A percentile compares a stretch with the other conserved stretches of the same genome.
Conservation (phyloP, 2,888 invertebrate species). For the Diogma glabrata region DNA sequence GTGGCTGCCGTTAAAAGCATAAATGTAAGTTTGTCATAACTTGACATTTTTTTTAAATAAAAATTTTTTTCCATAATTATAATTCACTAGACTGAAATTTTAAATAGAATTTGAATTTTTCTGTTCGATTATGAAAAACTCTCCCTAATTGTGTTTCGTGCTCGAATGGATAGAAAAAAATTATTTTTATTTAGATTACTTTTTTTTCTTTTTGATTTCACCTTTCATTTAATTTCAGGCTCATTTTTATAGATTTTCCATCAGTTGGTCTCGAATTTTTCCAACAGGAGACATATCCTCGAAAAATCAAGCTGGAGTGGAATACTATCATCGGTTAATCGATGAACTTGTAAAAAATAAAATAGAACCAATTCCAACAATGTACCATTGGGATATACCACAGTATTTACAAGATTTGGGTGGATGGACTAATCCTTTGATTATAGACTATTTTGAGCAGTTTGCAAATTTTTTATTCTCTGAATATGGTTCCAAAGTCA, state of each 20-base stretch:
- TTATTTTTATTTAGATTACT: no score
- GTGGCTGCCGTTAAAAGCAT: no score
- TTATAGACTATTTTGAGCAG: slow-evolving; percentile 40
- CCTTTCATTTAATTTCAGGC: no score
- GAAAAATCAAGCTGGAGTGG: slow-evolving; percentile 22
- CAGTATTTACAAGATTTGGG: slow-evolving; percentile 42
- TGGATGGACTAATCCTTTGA: slow-evolving; percentile 38
- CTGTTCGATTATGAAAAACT: no score
- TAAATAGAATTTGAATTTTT: no score
- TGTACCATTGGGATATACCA: slow-evolving; percentile 46
- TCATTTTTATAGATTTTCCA: neutral
- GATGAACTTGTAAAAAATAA: slow-evolving; percentile 23
- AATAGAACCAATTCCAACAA: slow-evolving; percentile 47
- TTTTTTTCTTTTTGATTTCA: no score
- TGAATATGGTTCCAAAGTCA: slow-evolving; percentile 39
- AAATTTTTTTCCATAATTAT: no score
- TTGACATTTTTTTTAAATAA: no score
- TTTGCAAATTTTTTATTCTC: slow-evolving; percentile 38
- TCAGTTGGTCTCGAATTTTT: slow-evolving; percentile 37
- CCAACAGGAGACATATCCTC: slow-evolving; percentile 42
- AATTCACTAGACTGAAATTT: no score
- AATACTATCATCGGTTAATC: neutral
- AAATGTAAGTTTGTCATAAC: no score
- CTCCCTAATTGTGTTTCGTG: no score
- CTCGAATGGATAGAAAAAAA: no score